These are phyloP conservation scores for Holothuria leucospilota DNA, from an alignment of 53 echinoderm and acorn worm species.

Conservation along the genomic window DNA sequence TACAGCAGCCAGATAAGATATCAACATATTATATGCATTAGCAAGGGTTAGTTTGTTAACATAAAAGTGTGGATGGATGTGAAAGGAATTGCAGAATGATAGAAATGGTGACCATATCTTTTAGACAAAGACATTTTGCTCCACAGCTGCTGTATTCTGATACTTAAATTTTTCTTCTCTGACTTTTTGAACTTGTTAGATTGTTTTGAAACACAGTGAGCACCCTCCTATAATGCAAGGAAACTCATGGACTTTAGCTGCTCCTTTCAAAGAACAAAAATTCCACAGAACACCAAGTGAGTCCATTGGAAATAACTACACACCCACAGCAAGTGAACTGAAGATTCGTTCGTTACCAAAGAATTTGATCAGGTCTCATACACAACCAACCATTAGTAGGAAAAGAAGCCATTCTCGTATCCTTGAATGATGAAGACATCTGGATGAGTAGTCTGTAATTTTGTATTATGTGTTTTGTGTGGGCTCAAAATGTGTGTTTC, in stretches of 20 bases:
- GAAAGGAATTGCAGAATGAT: too few relatives aligned
- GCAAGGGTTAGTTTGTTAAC: too few relatives aligned
- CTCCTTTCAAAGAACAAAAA: slow-evolving; percentile 98
- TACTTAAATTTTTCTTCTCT: too few relatives aligned
- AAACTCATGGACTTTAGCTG: slow-evolving; percentile 91
- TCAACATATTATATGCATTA: too few relatives aligned
- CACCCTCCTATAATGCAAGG: slow-evolving; percentile 98
- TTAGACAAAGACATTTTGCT: too few relatives aligned
- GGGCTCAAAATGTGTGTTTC: too few relatives aligned
- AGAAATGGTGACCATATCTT: too few relatives aligned
- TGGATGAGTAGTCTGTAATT: not conserved
- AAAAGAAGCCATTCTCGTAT: slow-evolving; percentile 98
- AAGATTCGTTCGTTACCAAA: slow-evolving; percentile 85
- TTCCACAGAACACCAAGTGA: slow-evolving; percentile 97
- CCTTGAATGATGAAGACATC: slow-evolving; percentile 52
- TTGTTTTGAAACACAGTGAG: slow-evolving; percentile 95
- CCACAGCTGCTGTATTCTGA: too few relatives aligned
- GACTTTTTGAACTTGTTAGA: slow-evolving; percentile 41
- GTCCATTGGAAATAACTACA: slow-evolving; percentile 99
- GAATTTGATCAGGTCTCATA: slow-evolving; percentile 69
- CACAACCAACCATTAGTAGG: slow-evolving; percentile 83
- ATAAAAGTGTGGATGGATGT: too few relatives aligned
- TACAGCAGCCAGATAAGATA: too few relatives aligned
- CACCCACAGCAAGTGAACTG: slow-evolving; percentile 86
- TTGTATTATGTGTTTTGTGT: not conserved